Percentiles rank a stretch among this genome's conserved stretches.
phyloP scores from a whole-genome alignment of 1,140 invertebrate genomes.

The Pogonomyrmex barbatus region DNA sequence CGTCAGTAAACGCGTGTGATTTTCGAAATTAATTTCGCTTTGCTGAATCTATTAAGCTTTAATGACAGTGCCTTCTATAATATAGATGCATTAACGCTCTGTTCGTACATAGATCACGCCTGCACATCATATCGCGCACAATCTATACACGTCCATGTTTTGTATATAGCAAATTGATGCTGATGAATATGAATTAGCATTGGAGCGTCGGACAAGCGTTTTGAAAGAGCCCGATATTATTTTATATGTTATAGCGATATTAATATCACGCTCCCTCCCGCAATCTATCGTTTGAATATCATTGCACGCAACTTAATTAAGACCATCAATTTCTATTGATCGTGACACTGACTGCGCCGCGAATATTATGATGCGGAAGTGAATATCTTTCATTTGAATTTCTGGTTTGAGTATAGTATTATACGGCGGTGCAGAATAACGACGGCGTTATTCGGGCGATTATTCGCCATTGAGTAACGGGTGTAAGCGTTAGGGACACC shows the following conservation, averaged over 20 bases:
- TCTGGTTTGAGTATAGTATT: background rate
- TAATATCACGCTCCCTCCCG: slow-evolving; percentile 19
- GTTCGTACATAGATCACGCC: slow-evolving; percentile 29
- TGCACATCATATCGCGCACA: slow-evolving; percentile 13
- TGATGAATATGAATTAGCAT: slow-evolving; percentile 58
- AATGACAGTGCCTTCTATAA: slow-evolving; percentile 49
- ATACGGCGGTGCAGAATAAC: slow-evolving; percentile 7
- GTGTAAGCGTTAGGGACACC: background rate
- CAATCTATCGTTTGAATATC: slow-evolving; percentile 15
- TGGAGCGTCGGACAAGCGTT: slow-evolving; percentile 44
- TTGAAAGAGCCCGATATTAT: slow-evolving; percentile 40
- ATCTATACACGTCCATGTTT: slow-evolving; percentile 41
- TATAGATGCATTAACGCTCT: slow-evolving; percentile 52
- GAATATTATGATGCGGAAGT: background rate
- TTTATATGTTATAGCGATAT: slow-evolving; percentile 8
- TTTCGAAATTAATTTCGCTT: slow-evolving; percentile 51
- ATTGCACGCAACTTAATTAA: slow-evolving; percentile 38
- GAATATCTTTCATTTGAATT: slow-evolving; percentile 24
- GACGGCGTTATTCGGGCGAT: slow-evolving; percentile 24
- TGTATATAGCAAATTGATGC: slow-evolving; percentile 56
- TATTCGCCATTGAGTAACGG: slow-evolving; percentile 51
- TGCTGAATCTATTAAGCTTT: slow-evolving; percentile 56
- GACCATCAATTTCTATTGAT: slow-evolving; percentile 53
- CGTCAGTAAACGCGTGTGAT: slow-evolving; percentile 17
- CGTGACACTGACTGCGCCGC: background rate